Evolutionary conservation across 2,797 vertebrate species (phyloP).

Genomic region (Margarornis squamiger): DNA sequence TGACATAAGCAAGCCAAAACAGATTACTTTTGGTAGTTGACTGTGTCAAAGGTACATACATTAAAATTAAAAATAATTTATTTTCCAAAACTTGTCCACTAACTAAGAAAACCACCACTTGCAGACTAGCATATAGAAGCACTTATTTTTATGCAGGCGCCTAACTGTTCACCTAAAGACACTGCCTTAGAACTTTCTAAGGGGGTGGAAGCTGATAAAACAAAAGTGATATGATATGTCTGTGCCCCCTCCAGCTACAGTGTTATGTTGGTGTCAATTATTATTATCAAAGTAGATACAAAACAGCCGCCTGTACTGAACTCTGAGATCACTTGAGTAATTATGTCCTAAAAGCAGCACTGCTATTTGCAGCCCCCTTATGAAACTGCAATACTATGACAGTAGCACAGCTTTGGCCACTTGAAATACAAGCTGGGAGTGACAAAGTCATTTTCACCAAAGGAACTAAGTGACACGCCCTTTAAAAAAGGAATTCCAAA

Average conservation of each 20-base stretch:
- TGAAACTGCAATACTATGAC: background rate
- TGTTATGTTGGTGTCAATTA: background rate
- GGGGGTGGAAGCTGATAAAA: background rate
- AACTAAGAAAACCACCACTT: background rate
- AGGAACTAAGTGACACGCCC: background rate
- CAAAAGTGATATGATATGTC: background rate
- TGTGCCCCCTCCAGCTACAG: background rate
- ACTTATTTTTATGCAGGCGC: background rate
- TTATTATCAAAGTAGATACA: constrained; percentile 37
- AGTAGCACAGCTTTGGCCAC: background rate
- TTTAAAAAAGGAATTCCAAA: background rate
- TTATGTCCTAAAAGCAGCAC: constrained; percentile 52
- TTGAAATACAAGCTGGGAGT: constrained; percentile 30
- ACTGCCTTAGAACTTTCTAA: background rate
- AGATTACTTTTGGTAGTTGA: background rate
- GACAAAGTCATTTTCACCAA: constrained; percentile 27
- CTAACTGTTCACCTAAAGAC: background rate
- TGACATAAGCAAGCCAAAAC: background rate
- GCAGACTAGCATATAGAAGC: background rate
- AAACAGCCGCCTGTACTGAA: background rate
- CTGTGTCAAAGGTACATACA: background rate
- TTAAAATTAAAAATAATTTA: background rate
- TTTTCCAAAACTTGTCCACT: background rate
- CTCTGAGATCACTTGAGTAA: constrained; percentile 13
- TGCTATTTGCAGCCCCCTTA: constrained; percentile 31